Conservation (phyloP, 30 jellyfish, hydroid and myxozoan species). For the Calvadosia cruxmelitensis region DNA sequence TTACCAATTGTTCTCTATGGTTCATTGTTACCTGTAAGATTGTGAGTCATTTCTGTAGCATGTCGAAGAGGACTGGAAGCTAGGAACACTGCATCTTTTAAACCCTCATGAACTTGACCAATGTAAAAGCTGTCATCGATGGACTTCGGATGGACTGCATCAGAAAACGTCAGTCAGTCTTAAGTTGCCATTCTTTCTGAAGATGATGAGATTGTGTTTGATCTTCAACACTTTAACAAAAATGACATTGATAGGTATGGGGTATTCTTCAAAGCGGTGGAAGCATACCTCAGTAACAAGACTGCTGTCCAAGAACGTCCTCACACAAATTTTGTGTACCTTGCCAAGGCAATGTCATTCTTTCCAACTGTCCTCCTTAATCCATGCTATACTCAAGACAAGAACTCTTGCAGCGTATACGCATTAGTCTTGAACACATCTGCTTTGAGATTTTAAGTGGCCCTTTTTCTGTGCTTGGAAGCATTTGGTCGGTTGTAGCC, state of each 20-base stretch:
- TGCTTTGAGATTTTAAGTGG: too few species aligned
- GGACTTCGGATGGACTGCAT: constrained; percentile 12
- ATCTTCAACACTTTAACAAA: constrained; percentile 2
- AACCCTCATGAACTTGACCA: constrained; percentile 14
- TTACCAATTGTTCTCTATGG: too few species aligned
- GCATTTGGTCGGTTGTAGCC: too few species aligned
- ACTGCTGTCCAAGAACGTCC: constrained; percentile 18
- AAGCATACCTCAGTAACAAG: neutral
- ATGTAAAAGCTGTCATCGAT: constrained; percentile 12
- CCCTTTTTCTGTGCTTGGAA: too few species aligned
- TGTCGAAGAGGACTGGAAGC: constrained; percentile 26
- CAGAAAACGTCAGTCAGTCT: neutral
- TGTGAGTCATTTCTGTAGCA: constrained; percentile 6
- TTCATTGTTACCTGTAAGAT: neutral
- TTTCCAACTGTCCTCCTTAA: too few species aligned
- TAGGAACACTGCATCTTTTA: constrained; percentile 22
- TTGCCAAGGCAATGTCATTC: constrained; percentile 21
- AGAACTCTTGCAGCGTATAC: too few species aligned
- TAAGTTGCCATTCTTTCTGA: constrained; percentile 1
- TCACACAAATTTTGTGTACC: constrained; percentile 8
- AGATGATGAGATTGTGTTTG: constrained; percentile 14
- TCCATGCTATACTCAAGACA: too few species aligned
- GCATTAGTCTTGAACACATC: too few species aligned
- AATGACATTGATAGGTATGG: constrained; percentile 6
- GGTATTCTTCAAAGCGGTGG: constrained; percentile 3